These are phyloP conservation scores for Neodon shergylaensis DNA, from an alignment of 2,113 vertebrate species.

Conservation along the genomic window DNA sequence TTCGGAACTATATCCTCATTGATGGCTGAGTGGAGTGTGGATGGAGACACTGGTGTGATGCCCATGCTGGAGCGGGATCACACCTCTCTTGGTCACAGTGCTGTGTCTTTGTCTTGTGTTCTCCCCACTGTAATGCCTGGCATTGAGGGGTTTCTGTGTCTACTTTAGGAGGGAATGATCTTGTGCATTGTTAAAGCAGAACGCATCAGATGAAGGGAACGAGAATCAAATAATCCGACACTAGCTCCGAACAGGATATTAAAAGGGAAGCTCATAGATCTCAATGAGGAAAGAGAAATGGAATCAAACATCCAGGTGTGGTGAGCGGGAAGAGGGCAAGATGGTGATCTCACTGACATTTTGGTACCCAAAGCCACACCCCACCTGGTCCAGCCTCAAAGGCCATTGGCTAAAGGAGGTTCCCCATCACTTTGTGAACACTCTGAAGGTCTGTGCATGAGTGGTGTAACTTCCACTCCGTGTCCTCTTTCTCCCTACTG, in stretches of 20 bases:
- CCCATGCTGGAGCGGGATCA: rapidly evolving
- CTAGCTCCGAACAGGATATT: too few relatives aligned
- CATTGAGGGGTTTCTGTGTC: not conserved
- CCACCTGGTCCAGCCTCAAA: too few relatives aligned
- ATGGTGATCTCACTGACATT: rapidly evolving
- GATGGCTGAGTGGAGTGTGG: not conserved
- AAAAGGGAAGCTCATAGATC: too few relatives aligned
- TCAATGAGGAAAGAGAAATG: too few relatives aligned
- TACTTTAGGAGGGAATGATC: not conserved
- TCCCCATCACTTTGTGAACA: too few relatives aligned
- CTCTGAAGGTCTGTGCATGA: rapidly evolving
- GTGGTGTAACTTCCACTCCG: not conserved
- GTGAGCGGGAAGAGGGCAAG: too few relatives aligned
- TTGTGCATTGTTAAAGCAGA: not conserved
- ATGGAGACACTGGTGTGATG: not conserved
- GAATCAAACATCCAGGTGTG: too few relatives aligned
- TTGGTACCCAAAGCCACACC: too few relatives aligned
- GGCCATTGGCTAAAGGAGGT: too few relatives aligned
- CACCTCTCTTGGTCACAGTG: not conserved
- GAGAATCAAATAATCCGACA: too few relatives aligned
- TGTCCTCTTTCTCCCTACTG: not conserved
- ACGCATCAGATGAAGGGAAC: too few relatives aligned
- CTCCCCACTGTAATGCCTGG: rapidly evolving
- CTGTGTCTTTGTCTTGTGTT: not conserved
- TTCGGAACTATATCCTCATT: too few relatives aligned